Base-by-base conservation (phyloP, 1,140 invertebrate genomes). In the Aethina tumida region DNA sequence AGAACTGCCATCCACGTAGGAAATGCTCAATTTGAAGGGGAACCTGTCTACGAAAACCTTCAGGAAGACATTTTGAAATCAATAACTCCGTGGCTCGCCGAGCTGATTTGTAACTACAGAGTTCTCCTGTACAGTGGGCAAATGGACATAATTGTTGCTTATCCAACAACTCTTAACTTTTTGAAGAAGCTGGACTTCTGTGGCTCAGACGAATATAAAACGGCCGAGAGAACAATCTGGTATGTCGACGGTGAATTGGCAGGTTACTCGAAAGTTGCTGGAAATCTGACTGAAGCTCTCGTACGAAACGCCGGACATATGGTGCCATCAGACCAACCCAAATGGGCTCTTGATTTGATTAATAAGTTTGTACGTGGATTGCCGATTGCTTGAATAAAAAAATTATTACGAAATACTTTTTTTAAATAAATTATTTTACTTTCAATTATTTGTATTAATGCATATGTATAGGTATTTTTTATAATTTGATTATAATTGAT, bases 111-210 rank as follows among this genome's bases (percentile, higher is more conserved):
- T 32, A 50, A 75, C 42, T 85, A 84, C 53, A 65, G 68, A 56
- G 71, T 81, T 2, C 48, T 84, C 16, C 68, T 81, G 43, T 90
- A 86, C 58, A 88, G 79, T 55, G 86, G 86, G 5, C 84, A 90
- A 56, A 60, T 89, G 33, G 87, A 92, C 59, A 78, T 91, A 28
- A 85, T 89, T 35, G 77, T 86, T 4, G 78, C 84, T 0, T 85
- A 86, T 52, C 77, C 84, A 5, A 61, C 82, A 4, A 86, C 84
- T 0, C 74, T 75, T 45, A 77, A 75, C 43, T 86, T 78, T 56
- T 49, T 89, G 6, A 54, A 59, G 32, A 66, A 74, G 19, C 53
- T 88, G 2, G 52, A 76, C 4, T 88, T 84, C 73, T 56, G 61
- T 13, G 70, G 70, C 2, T 60, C 71, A 1, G 58, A 70, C 4